These are phyloP conservation scores for Ctenosaura bakeri DNA, from an alignment of 2,797 vertebrate genomes.

Conservation along the genomic window DNA sequence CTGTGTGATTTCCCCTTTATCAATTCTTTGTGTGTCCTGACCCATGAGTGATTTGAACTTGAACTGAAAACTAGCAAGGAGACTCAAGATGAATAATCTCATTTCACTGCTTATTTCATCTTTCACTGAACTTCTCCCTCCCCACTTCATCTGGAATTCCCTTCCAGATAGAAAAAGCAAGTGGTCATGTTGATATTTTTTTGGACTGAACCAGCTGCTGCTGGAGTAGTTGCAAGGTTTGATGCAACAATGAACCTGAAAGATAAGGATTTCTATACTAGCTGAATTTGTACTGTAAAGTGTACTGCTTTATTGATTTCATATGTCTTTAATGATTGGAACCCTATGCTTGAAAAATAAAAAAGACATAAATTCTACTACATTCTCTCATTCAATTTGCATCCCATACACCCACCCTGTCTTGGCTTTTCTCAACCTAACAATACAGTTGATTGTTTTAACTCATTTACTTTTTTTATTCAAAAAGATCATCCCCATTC, in stretches of 20 bases:
- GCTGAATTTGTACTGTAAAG: background rate
- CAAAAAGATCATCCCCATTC: background rate
- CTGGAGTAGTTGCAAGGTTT: background rate
- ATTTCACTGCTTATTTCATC: no score
- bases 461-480: conserved; percentile 9
- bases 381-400: background rate
- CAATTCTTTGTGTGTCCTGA: background rate
- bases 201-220: background rate
- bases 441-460: conserved; percentile 20
- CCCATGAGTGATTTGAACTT: background rate
- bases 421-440: background rate
- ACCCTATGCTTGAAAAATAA: background rate
- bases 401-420: background rate
- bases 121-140: background rate
- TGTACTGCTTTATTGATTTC: background rate
- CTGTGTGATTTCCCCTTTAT: background rate
- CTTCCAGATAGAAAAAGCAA: no score
- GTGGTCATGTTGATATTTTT: no score
- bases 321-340: background rate
- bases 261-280: background rate
- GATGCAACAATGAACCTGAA: background rate
- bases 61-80: background rate
- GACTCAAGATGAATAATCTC: background rate
- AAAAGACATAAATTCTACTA: background rate
- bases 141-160: background rate